Evolutionary conservation across 2,113 vertebrate genomes (phyloP).

Genomic region (Albula goreensis): DNA sequence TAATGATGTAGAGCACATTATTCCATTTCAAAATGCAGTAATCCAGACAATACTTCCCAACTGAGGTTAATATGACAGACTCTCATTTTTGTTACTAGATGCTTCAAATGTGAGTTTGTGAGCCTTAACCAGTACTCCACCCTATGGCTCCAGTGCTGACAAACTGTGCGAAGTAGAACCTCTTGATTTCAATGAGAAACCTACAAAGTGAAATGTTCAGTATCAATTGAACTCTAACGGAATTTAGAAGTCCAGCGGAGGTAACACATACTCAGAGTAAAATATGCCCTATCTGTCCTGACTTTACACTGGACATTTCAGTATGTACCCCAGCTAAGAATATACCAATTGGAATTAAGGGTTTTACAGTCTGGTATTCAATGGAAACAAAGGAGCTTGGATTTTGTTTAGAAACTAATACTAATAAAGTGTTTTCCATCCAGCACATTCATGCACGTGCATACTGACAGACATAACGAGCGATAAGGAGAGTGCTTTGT

Average conservation of each 20-base stretch:
- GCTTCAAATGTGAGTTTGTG: background rate
- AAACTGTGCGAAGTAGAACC: background rate
- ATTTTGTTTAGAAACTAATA: conserved; percentile 7
- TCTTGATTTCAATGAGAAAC: background rate
- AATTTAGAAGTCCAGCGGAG: no score
- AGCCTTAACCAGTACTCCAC: background rate
- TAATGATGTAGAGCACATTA: background rate
- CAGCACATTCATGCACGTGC: background rate
- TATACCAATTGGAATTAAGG: no score
- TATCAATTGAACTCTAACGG: no score
- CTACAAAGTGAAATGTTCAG: background rate
- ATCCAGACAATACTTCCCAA: background rate
- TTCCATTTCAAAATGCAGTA: background rate
- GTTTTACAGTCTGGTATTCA: background rate
- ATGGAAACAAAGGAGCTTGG: background rate
- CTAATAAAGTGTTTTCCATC: background rate
- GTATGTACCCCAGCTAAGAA: no score
- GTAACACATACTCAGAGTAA: no score
- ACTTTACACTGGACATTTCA: no score
- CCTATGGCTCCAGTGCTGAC: background rate
- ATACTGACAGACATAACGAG: background rate
- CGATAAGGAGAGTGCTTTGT: background rate
- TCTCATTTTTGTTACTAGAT: background rate
- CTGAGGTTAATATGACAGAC: background rate
- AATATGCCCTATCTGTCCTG: no score